Evolutionary conservation across 2,888 invertebrate species (phyloP).

Genomic region (Melieria crassipennis): DNA sequence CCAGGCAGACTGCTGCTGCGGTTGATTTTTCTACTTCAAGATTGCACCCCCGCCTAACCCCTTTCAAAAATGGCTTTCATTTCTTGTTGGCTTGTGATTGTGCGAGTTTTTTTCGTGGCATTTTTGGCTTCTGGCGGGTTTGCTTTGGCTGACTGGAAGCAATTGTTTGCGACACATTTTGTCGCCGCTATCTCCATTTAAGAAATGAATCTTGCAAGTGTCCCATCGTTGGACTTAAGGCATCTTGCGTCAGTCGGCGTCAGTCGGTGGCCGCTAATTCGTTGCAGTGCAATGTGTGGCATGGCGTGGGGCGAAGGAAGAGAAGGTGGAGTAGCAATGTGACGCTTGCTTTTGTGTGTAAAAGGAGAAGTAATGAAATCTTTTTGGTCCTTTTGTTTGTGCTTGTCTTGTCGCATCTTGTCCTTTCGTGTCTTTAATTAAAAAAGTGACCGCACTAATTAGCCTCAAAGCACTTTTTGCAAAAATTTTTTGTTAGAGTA

Average conservation of each 20-base stretch:
- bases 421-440: slow-evolving; percentile 61
- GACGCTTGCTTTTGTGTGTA: slow-evolving; percentile 22
- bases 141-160: slow-evolving; percentile 38
- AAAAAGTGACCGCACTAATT: slow-evolving; percentile 65
- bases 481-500: neutral
- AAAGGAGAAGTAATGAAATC: slow-evolving; percentile 30
- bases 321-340: neutral
- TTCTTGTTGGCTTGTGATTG: slow-evolving; percentile 36
- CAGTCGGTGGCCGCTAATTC: neutral
- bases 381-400: slow-evolving; percentile 35
- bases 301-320: slow-evolving; percentile 1
- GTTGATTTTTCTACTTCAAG: slow-evolving; percentile 4
- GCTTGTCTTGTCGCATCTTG: slow-evolving; percentile 50
- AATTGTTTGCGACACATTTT: slow-evolving; percentile 50
- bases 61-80: slow-evolving; percentile 17
- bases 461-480: slow-evolving; percentile 57
- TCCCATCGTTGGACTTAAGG: slow-evolving; percentile 20
- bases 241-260: slow-evolving; percentile 16
- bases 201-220: slow-evolving; percentile 16
- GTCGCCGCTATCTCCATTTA: slow-evolving; percentile 42
- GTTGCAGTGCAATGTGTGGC: neutral
- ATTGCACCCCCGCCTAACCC: slow-evolving; percentile 6
- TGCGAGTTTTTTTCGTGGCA: slow-evolving; percentile 3
- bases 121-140: slow-evolving; percentile 27
- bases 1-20: neutral